Base-by-base conservation (phyloP, 2,113 vertebrate species). In the Garra rufa region DNA sequence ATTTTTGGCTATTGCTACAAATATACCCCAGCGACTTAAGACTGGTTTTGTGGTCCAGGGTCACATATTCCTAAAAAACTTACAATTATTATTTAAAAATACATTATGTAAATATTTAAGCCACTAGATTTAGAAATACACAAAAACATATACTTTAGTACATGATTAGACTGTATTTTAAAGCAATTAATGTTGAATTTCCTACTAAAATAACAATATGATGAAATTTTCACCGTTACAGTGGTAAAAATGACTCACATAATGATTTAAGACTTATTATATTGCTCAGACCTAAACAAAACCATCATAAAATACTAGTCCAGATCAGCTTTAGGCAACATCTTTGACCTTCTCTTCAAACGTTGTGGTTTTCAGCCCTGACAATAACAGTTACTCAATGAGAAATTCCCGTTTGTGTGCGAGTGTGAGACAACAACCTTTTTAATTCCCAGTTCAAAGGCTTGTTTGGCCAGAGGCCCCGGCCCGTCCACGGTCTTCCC, bases 401-500 rank as follows among this genome's bases (percentile, higher is more conserved):
- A 30, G 4, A 61, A 78, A 78, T 24, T 3, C 14, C 61, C 7
- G 44, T 61, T 13, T 86, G 70, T 82, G 41, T 71, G 63, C 1
- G 41, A 81, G 83, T 70, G 59, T 88, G 89, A 43, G 81, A 77
- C 48, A 57, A 59, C 41, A 46, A 98, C 97, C 97, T 97, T 98
- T 93, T 95, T 96, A 92, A 98, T 96, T 92, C 97, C 96, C 57
- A 95, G 90, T 89, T 98, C 96, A 89, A 98, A 97, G 86, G 96
- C 96, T 87, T 95, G 95, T 67, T 94, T 97, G 83, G 97, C 95
- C 73, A 98, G 94, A 1, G 92, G 94, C 83, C 97, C 97, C 0
- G 97, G 97, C 50, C 97, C 97, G 4, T 98, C 97, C 90, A 98
- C 97, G 0, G 97, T 98, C 93, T 94, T 97, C 67, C 97, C 97